Base-by-base conservation (phyloP, 92 coral and sea anemone species). In the Bergia sp. region DNA sequence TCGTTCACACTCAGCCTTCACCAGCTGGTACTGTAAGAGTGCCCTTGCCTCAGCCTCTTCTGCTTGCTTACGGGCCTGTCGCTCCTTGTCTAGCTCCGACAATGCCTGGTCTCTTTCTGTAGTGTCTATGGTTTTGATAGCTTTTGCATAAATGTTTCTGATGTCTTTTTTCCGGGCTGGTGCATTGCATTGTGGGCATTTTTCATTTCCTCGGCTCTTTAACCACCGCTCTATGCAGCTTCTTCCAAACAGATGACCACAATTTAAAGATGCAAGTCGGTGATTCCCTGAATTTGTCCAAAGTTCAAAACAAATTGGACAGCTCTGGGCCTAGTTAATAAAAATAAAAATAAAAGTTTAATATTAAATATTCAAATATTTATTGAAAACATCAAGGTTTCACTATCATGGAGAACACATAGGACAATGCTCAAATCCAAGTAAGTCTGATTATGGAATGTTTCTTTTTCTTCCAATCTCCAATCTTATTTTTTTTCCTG, bases 211-310 rank as follows among this genome's bases (percentile, higher is more conserved):
- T 76, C 96, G 93, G 40, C 87, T 92, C 78, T 93, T 93, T 47
- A 96, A 85, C 98, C 98, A 96, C 86, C 97, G 91, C 80, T 95
- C 98, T 83, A 96, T 95, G 44, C 98, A 96, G 64, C 98, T 96
- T 88, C 94, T 93, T 89, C 98, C 98, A 93, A 96, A 96, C 20
- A 96, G 85, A 93, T 96, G 98, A 13, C 98, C 98, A 93, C 98
- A 96, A 50, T 91, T 85, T 11, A 96, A 82, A 23, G 98, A 96
- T n/a, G 98, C 85, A 1, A 96, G 91, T 41, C 98, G 82, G 80
- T 96, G 98, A 72, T 93, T 53, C 12, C 98, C 98, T 53, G 98
- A 96, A 86, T 95, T 96, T 50, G 98, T 91, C 98, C 98, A 96
- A n/a, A 96, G 84, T 73, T 96, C 98, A 90, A 96, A 93, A 73